Base-by-base conservation (phyloP, 1,140 invertebrate species). In the Harlomillsia oculata region DNA sequence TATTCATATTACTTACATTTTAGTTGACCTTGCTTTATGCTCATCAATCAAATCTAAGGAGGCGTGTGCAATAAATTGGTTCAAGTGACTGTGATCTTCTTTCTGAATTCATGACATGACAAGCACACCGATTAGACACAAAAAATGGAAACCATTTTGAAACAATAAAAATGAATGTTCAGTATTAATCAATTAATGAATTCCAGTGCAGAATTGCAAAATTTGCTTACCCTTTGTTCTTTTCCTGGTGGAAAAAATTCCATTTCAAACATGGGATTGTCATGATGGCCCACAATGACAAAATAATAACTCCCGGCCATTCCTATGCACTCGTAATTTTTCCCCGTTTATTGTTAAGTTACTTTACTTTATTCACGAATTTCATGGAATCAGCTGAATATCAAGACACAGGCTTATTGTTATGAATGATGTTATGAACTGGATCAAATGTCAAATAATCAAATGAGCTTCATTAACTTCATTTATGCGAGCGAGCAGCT, bases 61-160 rank as follows among this genome's bases (percentile, higher is more conserved):
- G 20, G 95, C 93, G 72, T 99, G 95, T 11, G 94, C 96, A 64
- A 99, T 96, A 71, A 99, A 99, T 71, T 99, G 95, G 72, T 89
- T 97, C 18, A 99, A 76, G 76, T 99, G 94, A 23, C 92, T 79
- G 69, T 95, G 88, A 71, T 98, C 94, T 72, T 97, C 94, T 77
- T 92, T 95, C 90, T 96, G 74, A 28, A 78, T 76, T 29, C 43
- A 54, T 25, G 13, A 44, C 36, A 32, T 46, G 20, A 43, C n/a
- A 16, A 1, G 8, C 16, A 8, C 9, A 1, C 39, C 25, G 14
- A 36, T 39, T 21, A 39, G 11, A 21, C 25, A 16, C 29, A 11
- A 63, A 34, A 23, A 2, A 50, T 23, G n/a, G n/a, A n/a, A 39
- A 20, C 18, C 41, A 23, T 28, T 51, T 8, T 57, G 34, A 21